Base-by-base conservation (phyloP, 1,140 invertebrate species). In the Neodiprion lecontei region DNA sequence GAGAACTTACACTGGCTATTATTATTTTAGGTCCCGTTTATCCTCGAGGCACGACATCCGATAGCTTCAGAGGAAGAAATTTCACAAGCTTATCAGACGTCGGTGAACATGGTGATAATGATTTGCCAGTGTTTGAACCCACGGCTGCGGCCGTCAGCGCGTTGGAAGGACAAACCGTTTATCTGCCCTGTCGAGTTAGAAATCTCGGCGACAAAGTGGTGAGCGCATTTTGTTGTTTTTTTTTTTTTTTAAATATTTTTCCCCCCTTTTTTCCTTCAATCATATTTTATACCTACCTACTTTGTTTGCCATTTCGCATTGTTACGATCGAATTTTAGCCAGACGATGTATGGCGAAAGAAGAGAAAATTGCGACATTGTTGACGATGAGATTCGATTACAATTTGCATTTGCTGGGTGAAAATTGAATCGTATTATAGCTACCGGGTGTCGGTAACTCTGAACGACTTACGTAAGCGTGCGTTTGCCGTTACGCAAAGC, bases 181-280 rank as follows among this genome's bases (percentile, higher is more conserved):
- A 91, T 76, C 81, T 93, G 73, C 91, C 91, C 4, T 93, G 92
- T 78, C 88, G 91, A 14, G 91, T 92, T 61, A 86, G 89, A 77
- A 89, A 92, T 83, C 86, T 92, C 69, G 89, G 89, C 40, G 91
- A 92, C 81, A 91, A 91, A 89, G 90, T 91, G 82, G 92, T 92
- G 84, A 90, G 90, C n/a, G 53, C 11, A 61, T 90, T 74, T 72
- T 78, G 40, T 74, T 74, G 74, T 77, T 69, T 28, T 12, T 72
- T 0, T 67, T 66, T 75, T 12, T 61, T 61, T 61, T 61, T 61
- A 1, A 61, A 65, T 65, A 4, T 14, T 65, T 65, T 17, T 65
- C 12, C 12, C 12, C 61, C 12, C 12, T 7, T 65, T 65, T 5
- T 14, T 65, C 12, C 17, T 65, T 7, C 12, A 14, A 7, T 14